Evolutionary conservation across 2,113 vertebrate genomes (phyloP), one percentile per base, ranked within the genome.

Genomic region (Nannospalax galili): DNA sequence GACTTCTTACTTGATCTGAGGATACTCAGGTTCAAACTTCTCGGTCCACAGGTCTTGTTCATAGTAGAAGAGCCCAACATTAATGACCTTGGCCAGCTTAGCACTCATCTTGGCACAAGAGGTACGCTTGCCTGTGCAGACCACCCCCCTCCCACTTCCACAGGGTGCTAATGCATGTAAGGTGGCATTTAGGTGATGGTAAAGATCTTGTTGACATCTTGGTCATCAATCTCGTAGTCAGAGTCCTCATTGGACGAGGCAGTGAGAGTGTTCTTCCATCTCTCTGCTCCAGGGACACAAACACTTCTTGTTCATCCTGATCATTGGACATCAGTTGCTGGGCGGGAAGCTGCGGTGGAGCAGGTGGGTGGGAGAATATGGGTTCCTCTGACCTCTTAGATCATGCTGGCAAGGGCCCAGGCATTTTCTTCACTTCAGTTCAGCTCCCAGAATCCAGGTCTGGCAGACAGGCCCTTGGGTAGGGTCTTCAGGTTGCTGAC

Each of bases 1-100:
- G 79, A 99, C 99, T 97, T 99, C 99, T 99, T 99, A 99, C 99
- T 99, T 99, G 97, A 99, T 99, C 96, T 99, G 99, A 0, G 99
- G 99, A 90, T 99, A 99, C 95, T 99, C 99, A 0, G 99, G 99
- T 81, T 99, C 99, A 14, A 99, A 99, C 64, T 98, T 98, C 98
- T 99, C 99, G 0, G 99, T 99, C 99, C 99, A 99, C 93, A 99
- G 99, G 97, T 99, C 99, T 98, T 99, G 99, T 92, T 99, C 99
- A 0, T 99, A 99, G 98, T 99, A 99, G 97, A 99, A 99, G 12
- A 99, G 99, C 32, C 99, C 99, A 4, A 99, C 99, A 0, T 99
- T 99, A 97, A 99, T 99, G 72, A 99, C 99, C 96, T 99, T 99
- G 91, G 98, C 99, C 92, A 99, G 98, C 97, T 99, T 99, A 0